These are phyloP conservation scores for Apis florea DNA, from an alignment of 1,140 invertebrate species.

Conservation along the genomic window DNA sequence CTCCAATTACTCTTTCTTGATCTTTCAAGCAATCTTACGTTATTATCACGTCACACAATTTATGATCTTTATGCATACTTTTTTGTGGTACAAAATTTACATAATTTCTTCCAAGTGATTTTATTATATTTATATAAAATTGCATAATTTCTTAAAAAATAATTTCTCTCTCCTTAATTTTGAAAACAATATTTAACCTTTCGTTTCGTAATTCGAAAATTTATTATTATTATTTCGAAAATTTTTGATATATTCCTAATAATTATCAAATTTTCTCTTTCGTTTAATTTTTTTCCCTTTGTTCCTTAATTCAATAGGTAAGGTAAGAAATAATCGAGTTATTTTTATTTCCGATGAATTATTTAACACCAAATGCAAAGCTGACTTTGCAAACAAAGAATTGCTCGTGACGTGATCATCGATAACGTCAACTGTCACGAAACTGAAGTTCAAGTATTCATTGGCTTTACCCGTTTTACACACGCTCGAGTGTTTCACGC, in stretches of 20 bases:
- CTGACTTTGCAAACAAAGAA: not conserved
- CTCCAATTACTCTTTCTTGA: not conserved
- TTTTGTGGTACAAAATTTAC: too few species aligned
- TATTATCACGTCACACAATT: too few species aligned
- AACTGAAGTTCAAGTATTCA: constrained; percentile 31
- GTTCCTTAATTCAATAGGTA: not conserved
- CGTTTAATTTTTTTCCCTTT: too few species aligned
- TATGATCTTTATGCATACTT: too few species aligned
- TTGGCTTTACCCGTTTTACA: not conserved
- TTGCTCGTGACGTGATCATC: not conserved
- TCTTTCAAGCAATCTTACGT: not conserved
- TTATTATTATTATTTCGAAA: too few species aligned
- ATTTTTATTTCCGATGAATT: not conserved
- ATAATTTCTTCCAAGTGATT: too few species aligned
- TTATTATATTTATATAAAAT: too few species aligned
- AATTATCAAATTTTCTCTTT: too few species aligned
- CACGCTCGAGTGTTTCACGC: not conserved
- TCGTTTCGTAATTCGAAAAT: too few species aligned
- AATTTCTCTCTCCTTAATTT: not conserved
- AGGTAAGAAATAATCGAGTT: not conserved
- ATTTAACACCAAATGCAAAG: not conserved
- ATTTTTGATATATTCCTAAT: too few species aligned
- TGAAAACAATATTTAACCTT: too few species aligned
- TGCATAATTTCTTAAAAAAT: not conserved
- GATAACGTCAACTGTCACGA: not conserved